phyloP scores from a whole-genome alignment of 37 sponge, comb jelly and placozoan genomes.

The Oscarella lobularis region DNA sequence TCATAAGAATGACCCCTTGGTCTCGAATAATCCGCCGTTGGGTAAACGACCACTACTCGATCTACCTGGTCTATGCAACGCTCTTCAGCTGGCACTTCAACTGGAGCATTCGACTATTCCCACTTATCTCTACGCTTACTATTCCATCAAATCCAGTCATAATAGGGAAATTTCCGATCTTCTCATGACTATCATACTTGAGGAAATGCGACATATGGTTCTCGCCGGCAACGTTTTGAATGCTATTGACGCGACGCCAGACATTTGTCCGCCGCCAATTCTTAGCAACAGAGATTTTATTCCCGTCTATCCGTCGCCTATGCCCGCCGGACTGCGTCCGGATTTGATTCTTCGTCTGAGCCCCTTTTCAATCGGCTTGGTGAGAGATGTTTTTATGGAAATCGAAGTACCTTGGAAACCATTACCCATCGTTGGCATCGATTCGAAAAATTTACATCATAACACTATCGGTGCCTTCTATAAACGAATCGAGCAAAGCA shows the following conservation, averaged over 20 bases:
- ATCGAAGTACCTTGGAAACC: conserved; percentile 16
- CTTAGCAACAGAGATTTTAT: background rate
- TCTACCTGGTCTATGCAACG: conserved; percentile 1
- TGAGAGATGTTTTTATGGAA: conserved; percentile 24
- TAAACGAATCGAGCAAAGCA: conserved; percentile 21
- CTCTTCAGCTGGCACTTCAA: conserved; percentile 26
- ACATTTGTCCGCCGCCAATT: too few species aligned
- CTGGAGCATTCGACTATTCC: conserved; percentile 46
- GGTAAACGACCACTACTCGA: background rate
- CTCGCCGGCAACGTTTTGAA: conserved; percentile 39
- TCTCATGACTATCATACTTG: conserved; percentile 19
- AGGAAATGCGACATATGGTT: conserved; percentile 47
- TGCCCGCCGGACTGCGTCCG: conserved; percentile 31
- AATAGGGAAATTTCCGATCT: conserved; percentile 19
- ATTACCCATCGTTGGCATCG: too few species aligned
- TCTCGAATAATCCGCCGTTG: background rate
- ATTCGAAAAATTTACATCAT: background rate
- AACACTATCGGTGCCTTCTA: conserved; percentile 50
- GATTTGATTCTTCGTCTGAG: conserved; percentile 14
- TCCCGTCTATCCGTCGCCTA: conserved; percentile 16
- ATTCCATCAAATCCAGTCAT: conserved; percentile 25
- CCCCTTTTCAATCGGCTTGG: conserved; percentile 3
- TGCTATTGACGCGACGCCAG: conserved; percentile 21
- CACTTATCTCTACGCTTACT: conserved; percentile 25
- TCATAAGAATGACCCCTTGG: background rate